Base-by-base conservation (phyloP, 2,888 invertebrate genomes). In the Quadroppia sp. region DNA sequence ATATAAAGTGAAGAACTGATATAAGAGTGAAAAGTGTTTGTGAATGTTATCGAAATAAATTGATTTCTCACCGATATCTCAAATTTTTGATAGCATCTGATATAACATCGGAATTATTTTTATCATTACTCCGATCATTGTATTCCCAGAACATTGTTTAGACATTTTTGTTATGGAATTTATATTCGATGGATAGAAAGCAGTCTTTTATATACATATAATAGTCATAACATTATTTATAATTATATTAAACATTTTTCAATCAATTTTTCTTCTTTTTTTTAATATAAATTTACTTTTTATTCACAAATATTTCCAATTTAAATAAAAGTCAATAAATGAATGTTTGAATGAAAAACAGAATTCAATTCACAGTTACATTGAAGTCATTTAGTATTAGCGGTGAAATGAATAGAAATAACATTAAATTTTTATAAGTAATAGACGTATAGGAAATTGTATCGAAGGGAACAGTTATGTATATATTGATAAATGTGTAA, bases 71-170 rank as follows among this genome's bases (percentile, higher is more conserved):
- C 67, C 67, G 67, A 67, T 67, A 67, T 67, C 67, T 67, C 67
- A 67, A 67, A 67, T 67, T 67, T 40, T 67, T 67, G 23, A 67
- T 67, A 20, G 67, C 67, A n/a, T 67, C 67, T 23, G 67, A 67
- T 15, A 67, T n/a, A 4, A 42, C 67, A 42, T 67, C 40, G 3
- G 23, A 67, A n/a, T n/a, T n/a, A n/a, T n/a, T n/a, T n/a, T n/a
- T 59, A 67, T 67, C 67, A 15, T 67, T 15, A 42, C 20, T 17
- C 13, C 67, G 32, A 67, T 67, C 67, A 67, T 36, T 67, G 15
- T 17, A 67, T 67, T 67, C 32, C 67, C 67, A 67, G 36, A 67
- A 67, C 67, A 67, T 67, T 67, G 20, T 67, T 67, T 67, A 67
- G 36, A 67, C 67, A 67, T 67, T 67, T 67, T 67, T 20, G 20